Evolutionary conservation across 2,888 invertebrate species (phyloP), one percentile per base, ranked within the genome.

Genomic region (Lithophane socia): DNA sequence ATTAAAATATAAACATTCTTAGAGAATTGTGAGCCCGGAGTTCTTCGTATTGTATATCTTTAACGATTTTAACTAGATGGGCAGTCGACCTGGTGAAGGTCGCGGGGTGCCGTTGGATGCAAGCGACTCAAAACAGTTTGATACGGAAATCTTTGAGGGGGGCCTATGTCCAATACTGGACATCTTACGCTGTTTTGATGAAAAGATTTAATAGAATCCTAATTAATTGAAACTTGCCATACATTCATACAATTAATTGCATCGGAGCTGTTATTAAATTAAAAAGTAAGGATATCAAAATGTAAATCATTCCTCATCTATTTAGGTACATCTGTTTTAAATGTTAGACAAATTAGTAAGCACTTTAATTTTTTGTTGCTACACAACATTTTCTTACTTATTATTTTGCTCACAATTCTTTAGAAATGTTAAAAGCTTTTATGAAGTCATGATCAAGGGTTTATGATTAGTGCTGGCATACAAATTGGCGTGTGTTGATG

Each of bases 391-490:
- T 60, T 54, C 0, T 13, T 65, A 24, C 18, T n/a, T 64, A 18
- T 74, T 66, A 21, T 73, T 72, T 82, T 58, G 64, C 84, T 86
- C 86, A 85, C 82, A 84, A 79, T 84, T 85, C 70, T 77, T 77
- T 79, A 86, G 72, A 74, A 77, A 79, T 77, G 71, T 71, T 73
- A 70, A 56, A 74, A 63, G 82, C 79, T 79, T 67, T 80, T 67
- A 65, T 75, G 67, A 74, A 79, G 78, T 75, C 71, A 82, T 79
- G 66, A 73, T 64, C 61, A n/a, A 67, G 73, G 66, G 66, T 75
- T 73, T 66, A 63, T 86, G 80, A 72, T 83, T 86, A 89, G 86
- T 84, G 87, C 85, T 89, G 80, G 87, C 79, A 86, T 82, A 75
- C 65, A 80, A 73, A 79, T 67, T 69, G 82, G 70, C 73, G 77